These are phyloP conservation scores for Prietella phreatophila DNA, from an alignment of 2,113 vertebrate genomes.

Conservation along the genomic window DNA sequence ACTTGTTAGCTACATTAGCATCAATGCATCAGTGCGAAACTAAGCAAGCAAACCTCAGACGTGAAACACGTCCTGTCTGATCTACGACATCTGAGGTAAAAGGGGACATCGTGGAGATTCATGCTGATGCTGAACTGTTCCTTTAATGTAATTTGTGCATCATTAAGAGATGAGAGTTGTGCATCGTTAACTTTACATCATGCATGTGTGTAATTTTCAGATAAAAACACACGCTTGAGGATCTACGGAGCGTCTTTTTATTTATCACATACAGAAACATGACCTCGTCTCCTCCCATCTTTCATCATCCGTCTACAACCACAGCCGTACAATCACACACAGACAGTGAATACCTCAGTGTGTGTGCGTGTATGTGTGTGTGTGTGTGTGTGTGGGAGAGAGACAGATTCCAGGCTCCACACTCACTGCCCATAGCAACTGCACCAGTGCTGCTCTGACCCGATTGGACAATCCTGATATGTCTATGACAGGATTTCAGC, in stretches of 20 bases:
- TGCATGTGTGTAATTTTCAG: neutral
- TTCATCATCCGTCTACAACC: slow-evolving; percentile 20
- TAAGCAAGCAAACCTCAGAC: neutral
- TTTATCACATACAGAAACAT: neutral
- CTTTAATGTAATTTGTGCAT: neutral
- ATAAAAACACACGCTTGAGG: neutral
- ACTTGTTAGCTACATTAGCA: neutral
- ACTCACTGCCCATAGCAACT: slow-evolving; percentile 75
- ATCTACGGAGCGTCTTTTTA: neutral
- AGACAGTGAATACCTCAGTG: slow-evolving; percentile 7
- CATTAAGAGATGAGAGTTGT: neutral
- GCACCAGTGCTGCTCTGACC: slow-evolving; percentile 52
- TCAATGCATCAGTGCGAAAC: neutral
- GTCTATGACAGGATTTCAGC: slow-evolving; percentile 63
- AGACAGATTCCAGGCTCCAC: slow-evolving; percentile 48
- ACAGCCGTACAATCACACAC: neutral
- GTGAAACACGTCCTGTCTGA: neutral
- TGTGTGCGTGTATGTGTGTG: neutral
- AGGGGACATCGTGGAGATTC: neutral
- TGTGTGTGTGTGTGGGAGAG: neutral
- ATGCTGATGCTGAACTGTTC: neutral
- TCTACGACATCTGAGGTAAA: neutral
- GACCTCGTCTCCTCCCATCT: neutral
- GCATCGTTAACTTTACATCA: neutral
- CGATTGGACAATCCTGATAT: slow-evolving; percentile 64